Percentiles rank a stretch among this genome's conserved stretches.
Conservation (phyloP, 2,113 vertebrate genomes). For the Brachypteracias leptosomus region DNA sequence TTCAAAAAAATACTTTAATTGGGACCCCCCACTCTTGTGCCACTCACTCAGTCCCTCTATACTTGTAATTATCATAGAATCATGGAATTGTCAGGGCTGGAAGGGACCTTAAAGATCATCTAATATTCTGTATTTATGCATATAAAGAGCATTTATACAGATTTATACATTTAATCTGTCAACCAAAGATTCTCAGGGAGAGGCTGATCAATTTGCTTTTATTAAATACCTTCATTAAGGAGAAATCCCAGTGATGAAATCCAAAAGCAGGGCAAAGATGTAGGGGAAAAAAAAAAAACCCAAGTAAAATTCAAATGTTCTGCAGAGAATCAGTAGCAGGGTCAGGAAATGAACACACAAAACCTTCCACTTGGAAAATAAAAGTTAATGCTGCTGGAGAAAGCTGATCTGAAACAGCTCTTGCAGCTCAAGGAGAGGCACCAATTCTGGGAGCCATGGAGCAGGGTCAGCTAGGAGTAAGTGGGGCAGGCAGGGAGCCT, state of each 20-base stretch:
- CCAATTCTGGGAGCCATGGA: neutral
- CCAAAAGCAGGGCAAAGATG: neutral
- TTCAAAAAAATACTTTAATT: neutral
- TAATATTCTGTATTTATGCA: rapidly evolving
- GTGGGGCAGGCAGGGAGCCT: neutral
- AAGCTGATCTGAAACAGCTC: constrained; percentile 5
- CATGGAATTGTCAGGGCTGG: too few species aligned
- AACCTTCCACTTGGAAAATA: constrained; percentile 29
- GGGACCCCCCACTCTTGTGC: too few species aligned
- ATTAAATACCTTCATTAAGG: neutral
- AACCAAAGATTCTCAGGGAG: neutral
- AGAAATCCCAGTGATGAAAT: neutral
- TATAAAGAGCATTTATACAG: neutral
- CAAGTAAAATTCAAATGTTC: neutral
- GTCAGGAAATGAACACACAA: constrained; percentile 29
- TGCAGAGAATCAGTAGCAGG: neutral
- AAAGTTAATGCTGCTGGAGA: neutral
- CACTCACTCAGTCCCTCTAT: neutral
- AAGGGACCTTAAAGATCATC: too few species aligned
- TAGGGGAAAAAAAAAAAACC: neutral
- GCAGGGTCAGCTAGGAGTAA: neutral
- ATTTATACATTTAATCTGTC: neutral
- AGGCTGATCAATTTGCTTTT: neutral
- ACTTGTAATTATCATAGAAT: too few species aligned
- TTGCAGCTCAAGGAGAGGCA: neutral